Base-by-base conservation (phyloP, 2,888 invertebrate genomes). In the Luperina testacea region DNA sequence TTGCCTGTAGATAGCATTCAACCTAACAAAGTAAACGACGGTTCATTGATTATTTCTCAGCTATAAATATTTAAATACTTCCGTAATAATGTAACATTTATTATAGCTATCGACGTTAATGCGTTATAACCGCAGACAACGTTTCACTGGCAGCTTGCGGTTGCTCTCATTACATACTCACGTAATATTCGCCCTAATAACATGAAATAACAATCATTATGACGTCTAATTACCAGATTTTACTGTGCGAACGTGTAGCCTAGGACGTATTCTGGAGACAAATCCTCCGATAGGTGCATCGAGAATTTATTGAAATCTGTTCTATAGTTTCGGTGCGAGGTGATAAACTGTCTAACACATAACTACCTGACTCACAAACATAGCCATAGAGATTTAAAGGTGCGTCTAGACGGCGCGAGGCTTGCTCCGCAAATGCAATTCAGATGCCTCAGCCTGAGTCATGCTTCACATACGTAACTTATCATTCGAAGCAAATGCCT, bases 31-130 rank as follows among this genome's bases (percentile, higher is more conserved):
- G 78, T 38, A 74, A 48, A 68, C 27, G 27, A 38, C 3, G 15
- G 7, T 75, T 81, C 15, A 81, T 57, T 38, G 32, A 67, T 69
- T 75, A 75, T 48, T 57, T 45, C 68, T 42, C 57, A 63, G 27
- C 45, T 32, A 53, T 65, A 32, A 70, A 80, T 73, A 63, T 70
- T 75, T 45, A 45, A 81, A 72, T 53, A 64, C 57, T n/a, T 57
- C 57, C 32, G 57, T 70, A 74, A 73, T 77, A 77, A 72, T 70
- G 73, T 82, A 64, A 27, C n/a, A 73, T 82, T 24, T 72, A 78
- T 76, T 78, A 86, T 73, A 78, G 64, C 61, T 69, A 78, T 74
- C 77, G 77, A 84, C 83, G 86, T 64, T 84, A 84, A 84, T 84
- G 84, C 71, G 38, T 76, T 72, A 65, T 51, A 63, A 86, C 84